Conservation (phyloP, 2,797 vertebrate species). For the Glyptemys insculpta region DNA sequence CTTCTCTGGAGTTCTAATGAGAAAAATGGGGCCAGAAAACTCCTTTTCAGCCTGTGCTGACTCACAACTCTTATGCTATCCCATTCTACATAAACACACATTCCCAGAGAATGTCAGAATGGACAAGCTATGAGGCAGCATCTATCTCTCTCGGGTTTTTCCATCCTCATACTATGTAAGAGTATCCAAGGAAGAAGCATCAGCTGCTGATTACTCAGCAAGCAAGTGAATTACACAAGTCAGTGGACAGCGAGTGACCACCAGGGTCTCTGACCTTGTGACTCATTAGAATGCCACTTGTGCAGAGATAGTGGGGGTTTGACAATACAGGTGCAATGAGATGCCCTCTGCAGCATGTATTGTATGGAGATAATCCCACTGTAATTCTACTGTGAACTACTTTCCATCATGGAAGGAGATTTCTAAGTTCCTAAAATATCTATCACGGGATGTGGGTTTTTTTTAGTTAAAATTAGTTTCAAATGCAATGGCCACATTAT, state of each 20-base stretch:
- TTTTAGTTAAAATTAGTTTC: neutral
- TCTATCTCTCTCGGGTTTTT: neutral
- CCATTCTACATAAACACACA: neutral
- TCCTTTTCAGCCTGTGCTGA: neutral
- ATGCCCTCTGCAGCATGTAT: neutral
- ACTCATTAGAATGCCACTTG: accelerated
- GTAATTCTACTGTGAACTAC: neutral
- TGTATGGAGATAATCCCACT: accelerated
- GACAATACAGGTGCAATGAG: neutral
- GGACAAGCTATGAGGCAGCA: neutral
- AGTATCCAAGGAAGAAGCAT: neutral
- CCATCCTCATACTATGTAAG: accelerated
- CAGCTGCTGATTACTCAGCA: constrained; percentile 13
- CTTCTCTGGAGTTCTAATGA: neutral
- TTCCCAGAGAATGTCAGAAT: neutral
- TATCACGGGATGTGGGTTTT: neutral
- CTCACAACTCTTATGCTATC: neutral
- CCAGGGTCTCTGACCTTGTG: neutral
- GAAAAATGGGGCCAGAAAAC: neutral
- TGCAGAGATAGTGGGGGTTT: neutral
- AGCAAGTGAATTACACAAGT: neutral
- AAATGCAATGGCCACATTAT: neutral
- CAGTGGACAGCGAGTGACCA: neutral
- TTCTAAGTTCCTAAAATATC: neutral
- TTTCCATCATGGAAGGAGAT: neutral